Conservation (phyloP, 2,113 vertebrate genomes). For the Carassius carassius region DNA sequence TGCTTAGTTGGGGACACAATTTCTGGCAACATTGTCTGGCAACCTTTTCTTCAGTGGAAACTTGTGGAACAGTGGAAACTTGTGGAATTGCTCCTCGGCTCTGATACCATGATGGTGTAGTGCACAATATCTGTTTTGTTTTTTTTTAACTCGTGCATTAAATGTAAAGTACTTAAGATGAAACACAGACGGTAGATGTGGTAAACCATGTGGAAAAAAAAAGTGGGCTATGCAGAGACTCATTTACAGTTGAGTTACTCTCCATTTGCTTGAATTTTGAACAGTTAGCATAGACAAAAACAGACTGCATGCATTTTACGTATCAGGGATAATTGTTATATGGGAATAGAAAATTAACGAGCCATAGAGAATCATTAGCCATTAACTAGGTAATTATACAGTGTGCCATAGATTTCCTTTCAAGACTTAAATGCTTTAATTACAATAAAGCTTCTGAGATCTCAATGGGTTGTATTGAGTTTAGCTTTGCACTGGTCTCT, state of each 20-base stretch:
- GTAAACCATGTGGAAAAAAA: background rate
- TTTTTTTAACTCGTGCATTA: background rate
- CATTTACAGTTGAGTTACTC: background rate
- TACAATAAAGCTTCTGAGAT: background rate
- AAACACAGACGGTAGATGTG: background rate
- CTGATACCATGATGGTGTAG: too few species aligned
- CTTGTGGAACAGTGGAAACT: too few species aligned
- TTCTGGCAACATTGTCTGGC: too few species aligned
- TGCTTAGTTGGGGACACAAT: too few species aligned
- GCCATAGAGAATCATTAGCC: conserved; percentile 13
- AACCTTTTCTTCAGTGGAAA: too few species aligned
- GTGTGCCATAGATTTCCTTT: conserved; percentile 33
- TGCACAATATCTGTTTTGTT: too few species aligned
- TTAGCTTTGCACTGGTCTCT: background rate
- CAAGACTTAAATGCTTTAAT: conserved; percentile 10
- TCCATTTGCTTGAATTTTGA: background rate
- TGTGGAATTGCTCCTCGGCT: too few species aligned
- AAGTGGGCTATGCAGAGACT: background rate
- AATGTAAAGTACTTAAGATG: background rate
- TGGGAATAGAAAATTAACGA: background rate
- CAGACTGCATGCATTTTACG: background rate
- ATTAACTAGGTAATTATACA: conserved; percentile 18
- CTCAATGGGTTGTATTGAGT: background rate
- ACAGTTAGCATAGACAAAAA: conserved; percentile 1
- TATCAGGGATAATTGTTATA: conserved; percentile 9